Percentiles rank a stretch among this genome's conserved stretches.
phyloP scores from a whole-genome alignment of 2,888 invertebrate species.

The Allygus modestus region DNA sequence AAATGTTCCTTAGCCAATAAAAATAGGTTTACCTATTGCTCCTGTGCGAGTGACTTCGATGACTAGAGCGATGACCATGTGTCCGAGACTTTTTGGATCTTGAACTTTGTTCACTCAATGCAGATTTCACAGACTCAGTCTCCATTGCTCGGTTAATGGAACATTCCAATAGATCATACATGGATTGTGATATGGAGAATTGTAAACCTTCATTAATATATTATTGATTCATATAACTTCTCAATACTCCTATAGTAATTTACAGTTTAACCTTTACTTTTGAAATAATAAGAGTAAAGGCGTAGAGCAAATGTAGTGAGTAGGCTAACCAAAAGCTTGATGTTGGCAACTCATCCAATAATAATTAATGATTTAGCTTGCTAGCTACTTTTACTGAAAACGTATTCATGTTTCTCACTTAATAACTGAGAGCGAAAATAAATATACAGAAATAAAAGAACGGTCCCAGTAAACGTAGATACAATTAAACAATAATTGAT shows the following conservation, averaged over 20 bases:
- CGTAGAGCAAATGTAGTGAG: too few relatives aligned
- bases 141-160: constrained; percentile 82
- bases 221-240: neutral
- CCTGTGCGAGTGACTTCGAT: constrained; percentile 82
- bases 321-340: too few relatives aligned
- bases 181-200: constrained; percentile 54
- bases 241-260: neutral
- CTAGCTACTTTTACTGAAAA: too few relatives aligned
- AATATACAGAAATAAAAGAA: too few relatives aligned
- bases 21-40: constrained; percentile 79
- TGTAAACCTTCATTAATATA: constrained; percentile 23
- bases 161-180: constrained; percentile 68
- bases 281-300: too few relatives aligned
- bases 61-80: constrained; percentile 76
- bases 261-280: too few relatives aligned
- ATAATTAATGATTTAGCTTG: too few relatives aligned
- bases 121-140: constrained; percentile 94
- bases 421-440: too few relatives aligned
- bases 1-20: too few relatives aligned
- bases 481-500: neutral
- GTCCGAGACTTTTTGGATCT: constrained; percentile 76
- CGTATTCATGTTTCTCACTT: too few relatives aligned
- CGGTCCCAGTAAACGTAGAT: too few relatives aligned
- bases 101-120: constrained; percentile 88
- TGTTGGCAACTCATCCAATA: too few relatives aligned